These are phyloP conservation scores for Leptogaster cylindrica DNA, from an alignment of 2,888 invertebrate species.

Conservation along the genomic window DNA sequence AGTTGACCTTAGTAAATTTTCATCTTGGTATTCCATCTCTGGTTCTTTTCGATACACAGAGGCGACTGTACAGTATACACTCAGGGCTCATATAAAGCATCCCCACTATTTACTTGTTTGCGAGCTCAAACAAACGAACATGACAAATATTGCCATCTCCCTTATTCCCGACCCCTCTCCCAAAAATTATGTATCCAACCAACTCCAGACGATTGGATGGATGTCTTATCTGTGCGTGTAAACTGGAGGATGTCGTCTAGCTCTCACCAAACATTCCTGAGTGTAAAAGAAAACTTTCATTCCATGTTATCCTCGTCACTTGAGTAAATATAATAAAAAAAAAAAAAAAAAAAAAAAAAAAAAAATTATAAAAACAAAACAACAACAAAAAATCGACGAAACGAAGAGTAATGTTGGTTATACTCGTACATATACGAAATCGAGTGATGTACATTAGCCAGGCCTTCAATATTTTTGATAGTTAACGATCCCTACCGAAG, in stretches of 20 bases:
- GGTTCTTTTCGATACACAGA: slow-evolving; percentile 37
- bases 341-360: background rate
- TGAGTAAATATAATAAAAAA: background rate
- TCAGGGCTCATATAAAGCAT: slow-evolving; percentile 41
- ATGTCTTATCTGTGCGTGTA: slow-evolving; percentile 19
- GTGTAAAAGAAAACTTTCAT: background rate
- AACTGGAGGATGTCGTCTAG: background rate
- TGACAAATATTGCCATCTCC: slow-evolving; percentile 38
- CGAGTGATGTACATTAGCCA: too few relatives aligned
- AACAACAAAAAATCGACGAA: too few relatives aligned
- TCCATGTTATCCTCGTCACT: background rate
- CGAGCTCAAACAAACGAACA: slow-evolving; percentile 46
- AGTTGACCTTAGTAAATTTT: slow-evolving; percentile 48
- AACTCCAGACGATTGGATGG: background rate
- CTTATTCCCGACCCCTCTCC: too few relatives aligned
- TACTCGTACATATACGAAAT: too few relatives aligned
- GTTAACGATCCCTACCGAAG: too few relatives aligned
- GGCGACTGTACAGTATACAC: too few relatives aligned
- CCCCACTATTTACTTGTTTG: slow-evolving; percentile 46
- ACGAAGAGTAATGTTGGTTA: too few relatives aligned
- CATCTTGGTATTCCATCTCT: slow-evolving; percentile 37
- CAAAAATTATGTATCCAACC: slow-evolving; percentile 26
- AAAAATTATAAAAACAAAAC: too few relatives aligned
- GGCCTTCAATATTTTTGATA: too few relatives aligned
- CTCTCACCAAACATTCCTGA: too few relatives aligned